These are phyloP conservation scores for Alouatta palliata DNA, from an alignment of 2,113 vertebrate genomes.

Conservation along the genomic window DNA sequence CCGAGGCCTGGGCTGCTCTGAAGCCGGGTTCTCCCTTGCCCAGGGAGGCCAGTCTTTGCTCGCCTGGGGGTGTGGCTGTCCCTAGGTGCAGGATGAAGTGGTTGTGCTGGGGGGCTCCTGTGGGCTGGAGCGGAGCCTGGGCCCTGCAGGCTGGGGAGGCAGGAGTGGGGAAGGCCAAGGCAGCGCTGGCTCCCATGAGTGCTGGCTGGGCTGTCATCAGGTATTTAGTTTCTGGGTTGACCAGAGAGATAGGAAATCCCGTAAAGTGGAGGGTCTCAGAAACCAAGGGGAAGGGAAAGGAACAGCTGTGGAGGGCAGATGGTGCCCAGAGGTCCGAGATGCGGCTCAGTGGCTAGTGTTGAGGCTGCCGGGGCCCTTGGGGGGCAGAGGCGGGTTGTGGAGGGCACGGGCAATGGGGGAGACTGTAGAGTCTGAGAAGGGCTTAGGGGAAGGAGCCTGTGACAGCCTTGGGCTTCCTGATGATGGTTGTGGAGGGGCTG, in stretches of 20 bases:
- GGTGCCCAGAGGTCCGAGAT: neutral
- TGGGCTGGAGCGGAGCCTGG: neutral
- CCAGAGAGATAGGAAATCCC: neutral
- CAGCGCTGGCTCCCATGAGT: accelerated
- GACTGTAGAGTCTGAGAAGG: neutral
- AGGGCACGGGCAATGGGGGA: neutral
- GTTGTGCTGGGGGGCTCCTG: accelerated
- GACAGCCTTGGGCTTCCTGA: neutral
- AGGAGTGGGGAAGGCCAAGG: neutral
- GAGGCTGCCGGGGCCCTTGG: accelerated
- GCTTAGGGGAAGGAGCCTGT: neutral
- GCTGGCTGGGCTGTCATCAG: neutral
- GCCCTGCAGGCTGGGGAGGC: neutral
- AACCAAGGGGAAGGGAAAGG: neutral
- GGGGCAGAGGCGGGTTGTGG: neutral
- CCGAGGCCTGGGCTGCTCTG: neutral
- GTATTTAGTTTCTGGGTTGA: neutral
- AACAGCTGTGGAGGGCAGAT: neutral
- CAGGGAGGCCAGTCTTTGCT: neutral
- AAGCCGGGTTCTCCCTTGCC: neutral
- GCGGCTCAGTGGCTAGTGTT: neutral
- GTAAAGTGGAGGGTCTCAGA: neutral
- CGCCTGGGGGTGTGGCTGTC: neutral
- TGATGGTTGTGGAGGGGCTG: neutral
- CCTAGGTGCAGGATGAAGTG: neutral